Percentiles rank a stretch among this genome's conserved stretches.
Evolutionary conservation across 2,797 vertebrate genomes (phyloP).

Genomic region (Tarsius wallacei): DNA sequence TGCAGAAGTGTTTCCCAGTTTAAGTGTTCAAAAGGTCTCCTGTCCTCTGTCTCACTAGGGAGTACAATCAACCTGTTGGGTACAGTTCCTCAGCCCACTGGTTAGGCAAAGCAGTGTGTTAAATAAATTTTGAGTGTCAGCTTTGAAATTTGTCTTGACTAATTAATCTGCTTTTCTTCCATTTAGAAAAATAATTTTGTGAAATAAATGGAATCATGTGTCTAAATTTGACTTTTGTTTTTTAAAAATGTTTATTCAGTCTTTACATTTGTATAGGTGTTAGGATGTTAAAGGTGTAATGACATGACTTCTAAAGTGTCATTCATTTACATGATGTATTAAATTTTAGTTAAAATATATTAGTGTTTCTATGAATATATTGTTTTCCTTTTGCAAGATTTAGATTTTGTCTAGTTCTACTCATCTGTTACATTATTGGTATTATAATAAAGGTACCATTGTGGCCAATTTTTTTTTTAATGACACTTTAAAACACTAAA

Average conservation of each 20-base stretch:
- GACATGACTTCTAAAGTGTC: neutral
- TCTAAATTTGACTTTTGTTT: neutral
- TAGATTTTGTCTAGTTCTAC: neutral
- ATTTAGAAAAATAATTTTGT: constrained; percentile 4
- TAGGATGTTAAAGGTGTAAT: neutral
- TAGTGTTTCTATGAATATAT: neutral
- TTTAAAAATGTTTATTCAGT: neutral
- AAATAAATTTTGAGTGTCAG: neutral
- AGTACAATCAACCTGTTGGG: constrained; percentile 9
- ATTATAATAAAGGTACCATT: neutral
- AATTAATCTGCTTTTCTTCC: neutral
- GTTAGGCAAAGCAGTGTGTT: neutral
- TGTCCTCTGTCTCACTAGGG: constrained; percentile 48
- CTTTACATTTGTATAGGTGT: neutral
- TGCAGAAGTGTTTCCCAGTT: constrained; percentile 74
- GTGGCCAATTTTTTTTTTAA: neutral
- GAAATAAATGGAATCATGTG: neutral
- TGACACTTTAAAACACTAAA: neutral
- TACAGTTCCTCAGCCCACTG: neutral
- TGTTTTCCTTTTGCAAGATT: neutral
- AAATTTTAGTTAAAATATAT: neutral
- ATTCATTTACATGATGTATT: neutral
- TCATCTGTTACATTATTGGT: neutral
- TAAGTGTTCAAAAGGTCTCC: constrained; percentile 57
- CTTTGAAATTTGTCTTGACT: constrained; percentile 34